Percentiles rank a stretch among this genome's conserved stretches.
Conservation (phyloP, 2,113 vertebrate species). For the Phylloscopus trochilus region DNA sequence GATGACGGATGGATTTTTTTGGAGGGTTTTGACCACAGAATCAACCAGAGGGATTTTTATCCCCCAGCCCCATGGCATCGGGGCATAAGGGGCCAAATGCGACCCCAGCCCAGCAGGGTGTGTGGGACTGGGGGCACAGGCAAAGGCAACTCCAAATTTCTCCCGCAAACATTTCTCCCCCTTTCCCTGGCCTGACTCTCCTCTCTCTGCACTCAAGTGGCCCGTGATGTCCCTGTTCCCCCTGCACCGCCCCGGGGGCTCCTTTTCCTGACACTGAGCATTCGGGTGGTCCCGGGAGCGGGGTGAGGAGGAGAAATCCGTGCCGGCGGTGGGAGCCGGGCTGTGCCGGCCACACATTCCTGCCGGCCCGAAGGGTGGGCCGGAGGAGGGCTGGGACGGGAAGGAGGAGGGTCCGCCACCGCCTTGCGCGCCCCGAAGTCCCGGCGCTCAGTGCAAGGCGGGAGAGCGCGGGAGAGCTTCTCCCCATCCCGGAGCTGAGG, state of each 20-base stretch:
- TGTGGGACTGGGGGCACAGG: background rate
- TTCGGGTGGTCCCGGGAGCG: background rate
- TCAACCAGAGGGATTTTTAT: background rate
- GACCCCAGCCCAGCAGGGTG: background rate
- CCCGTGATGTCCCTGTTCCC: background rate
- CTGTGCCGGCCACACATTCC: constrained; percentile 48
- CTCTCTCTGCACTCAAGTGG: background rate
- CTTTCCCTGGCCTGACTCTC: background rate
- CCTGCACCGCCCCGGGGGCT: rapidly evolving
- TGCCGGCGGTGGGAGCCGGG: background rate
- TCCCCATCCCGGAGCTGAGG: background rate
- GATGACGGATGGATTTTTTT: background rate
- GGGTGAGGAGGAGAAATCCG: background rate
- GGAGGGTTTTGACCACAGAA: background rate
- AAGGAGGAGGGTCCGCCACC: constrained; percentile 56
- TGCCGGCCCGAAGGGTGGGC: constrained; percentile 34
- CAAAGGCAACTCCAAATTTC: background rate
- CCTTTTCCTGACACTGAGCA: background rate
- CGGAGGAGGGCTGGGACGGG: constrained; percentile 15
- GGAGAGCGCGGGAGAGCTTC: background rate
- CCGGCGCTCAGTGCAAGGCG: background rate
- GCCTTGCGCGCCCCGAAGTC: constrained; percentile 1
- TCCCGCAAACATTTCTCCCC: background rate
- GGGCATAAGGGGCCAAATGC: background rate
- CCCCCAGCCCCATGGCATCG: background rate